phyloP scores from a whole-genome alignment of 2,888 invertebrate genomes.

The Ptychoptera contaminata region DNA sequence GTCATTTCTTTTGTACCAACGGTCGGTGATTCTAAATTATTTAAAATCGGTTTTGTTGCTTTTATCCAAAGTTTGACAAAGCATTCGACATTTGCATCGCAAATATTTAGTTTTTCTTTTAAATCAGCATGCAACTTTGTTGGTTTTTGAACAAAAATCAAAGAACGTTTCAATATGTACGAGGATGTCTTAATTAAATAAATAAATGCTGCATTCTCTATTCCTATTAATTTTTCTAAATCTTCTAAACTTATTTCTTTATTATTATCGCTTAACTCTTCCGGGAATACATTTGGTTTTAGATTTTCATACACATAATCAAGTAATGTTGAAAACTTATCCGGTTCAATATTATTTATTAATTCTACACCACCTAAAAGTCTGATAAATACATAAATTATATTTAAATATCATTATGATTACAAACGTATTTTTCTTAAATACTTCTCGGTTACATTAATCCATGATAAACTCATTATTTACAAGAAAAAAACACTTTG shows the following conservation, averaged over 20 bases:
- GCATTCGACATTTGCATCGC: slow-evolving; percentile 36
- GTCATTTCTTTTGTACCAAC: slow-evolving; percentile 32
- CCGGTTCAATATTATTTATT: too few species aligned
- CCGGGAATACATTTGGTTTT: too few species aligned
- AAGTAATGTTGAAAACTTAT: too few species aligned
- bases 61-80: slow-evolving; percentile 38
- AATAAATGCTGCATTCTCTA: slow-evolving; percentile 24
- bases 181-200: slow-evolving; percentile 28
- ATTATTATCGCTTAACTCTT: slow-evolving; percentile 13
- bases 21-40: slow-evolving; percentile 29
- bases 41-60: slow-evolving; percentile 35
- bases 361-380: too few species aligned
- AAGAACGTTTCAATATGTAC: slow-evolving; percentile 34
- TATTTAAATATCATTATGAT: too few species aligned
- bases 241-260: slow-evolving; percentile 26
- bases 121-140: slow-evolving; percentile 34
- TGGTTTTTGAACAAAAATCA: slow-evolving; percentile 37
- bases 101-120: slow-evolving; percentile 32
- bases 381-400: too few species aligned
- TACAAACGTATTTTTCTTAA: too few species aligned
- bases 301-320: too few species aligned
- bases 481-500: too few species aligned
- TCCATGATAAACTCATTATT: too few species aligned
- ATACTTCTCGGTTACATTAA: too few species aligned
- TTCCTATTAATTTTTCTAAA: slow-evolving; percentile 25